These are phyloP conservation scores for Neotragus pygmaeus DNA, from an alignment of 2,113 vertebrate genomes.

Conservation along the genomic window DNA sequence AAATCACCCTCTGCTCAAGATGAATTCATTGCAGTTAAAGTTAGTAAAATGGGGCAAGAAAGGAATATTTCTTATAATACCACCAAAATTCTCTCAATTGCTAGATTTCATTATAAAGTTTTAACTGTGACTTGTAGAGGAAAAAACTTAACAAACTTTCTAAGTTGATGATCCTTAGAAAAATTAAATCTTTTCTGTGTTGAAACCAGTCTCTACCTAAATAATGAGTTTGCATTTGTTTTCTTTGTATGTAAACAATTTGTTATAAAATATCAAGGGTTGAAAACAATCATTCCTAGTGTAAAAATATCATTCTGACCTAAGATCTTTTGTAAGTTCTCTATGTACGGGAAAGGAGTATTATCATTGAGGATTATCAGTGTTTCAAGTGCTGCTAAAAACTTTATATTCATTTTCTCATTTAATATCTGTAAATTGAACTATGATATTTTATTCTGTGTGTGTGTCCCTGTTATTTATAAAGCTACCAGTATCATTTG, in stretches of 20 bases:
- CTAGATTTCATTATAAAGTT: constrained; percentile 3
- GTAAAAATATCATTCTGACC: neutral
- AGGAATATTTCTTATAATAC: neutral
- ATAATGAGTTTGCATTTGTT: neutral
- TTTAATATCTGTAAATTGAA: neutral
- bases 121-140: neutral
- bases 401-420: neutral
- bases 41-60: neutral
- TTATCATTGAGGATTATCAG: neutral
- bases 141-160: neutral
- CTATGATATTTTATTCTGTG: neutral
- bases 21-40: neutral
- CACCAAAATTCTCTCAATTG: neutral
- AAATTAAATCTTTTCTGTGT: neutral
- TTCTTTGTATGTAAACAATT: neutral
- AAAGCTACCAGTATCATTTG: neutral
- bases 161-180: neutral
- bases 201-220: neutral
- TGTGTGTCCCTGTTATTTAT: neutral
- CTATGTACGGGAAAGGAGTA: neutral
- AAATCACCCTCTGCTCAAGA: neutral
- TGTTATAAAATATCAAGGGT: neutral
- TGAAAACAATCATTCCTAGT: neutral
- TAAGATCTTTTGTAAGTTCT: neutral
- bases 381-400: neutral